A percentile compares a stretch with the other conserved stretches of the same genome.
phyloP scores from a whole-genome alignment of 2,888 invertebrate species.

The Synergus japonicus region DNA sequence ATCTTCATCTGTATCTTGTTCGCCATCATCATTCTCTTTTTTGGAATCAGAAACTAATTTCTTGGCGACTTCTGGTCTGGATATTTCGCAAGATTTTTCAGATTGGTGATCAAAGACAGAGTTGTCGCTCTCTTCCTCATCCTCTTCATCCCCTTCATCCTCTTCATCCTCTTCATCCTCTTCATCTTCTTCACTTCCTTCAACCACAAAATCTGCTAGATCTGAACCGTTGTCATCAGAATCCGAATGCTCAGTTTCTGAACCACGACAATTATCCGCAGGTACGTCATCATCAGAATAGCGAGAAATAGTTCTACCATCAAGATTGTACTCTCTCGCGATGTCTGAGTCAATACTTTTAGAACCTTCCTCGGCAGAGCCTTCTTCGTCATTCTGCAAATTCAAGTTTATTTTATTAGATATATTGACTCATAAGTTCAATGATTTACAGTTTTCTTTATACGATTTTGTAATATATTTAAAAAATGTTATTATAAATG shows the following conservation, averaged over 20 bases:
- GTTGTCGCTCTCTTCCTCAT: slow-evolving; percentile 19
- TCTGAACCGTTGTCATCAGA: slow-evolving; percentile 67
- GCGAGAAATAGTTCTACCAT: slow-evolving; percentile 55
- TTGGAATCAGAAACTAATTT: slow-evolving; percentile 12
- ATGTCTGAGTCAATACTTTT: slow-evolving; percentile 65
- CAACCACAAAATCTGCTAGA: slow-evolving; percentile 66
- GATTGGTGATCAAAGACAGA: background rate
- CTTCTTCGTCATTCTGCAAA: slow-evolving; percentile 40
- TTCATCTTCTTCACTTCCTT: slow-evolving; percentile 61
- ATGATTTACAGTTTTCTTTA: background rate
- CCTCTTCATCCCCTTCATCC: slow-evolving; percentile 48
- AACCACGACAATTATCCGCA: slow-evolving; percentile 68
- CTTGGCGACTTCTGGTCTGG: slow-evolving; percentile 5
- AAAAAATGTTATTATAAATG: background rate
- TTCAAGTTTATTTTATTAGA: background rate
- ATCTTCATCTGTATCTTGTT: background rate
- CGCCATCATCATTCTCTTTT: slow-evolving; percentile 36
- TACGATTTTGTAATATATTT: too few relatives aligned
- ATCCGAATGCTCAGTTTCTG: slow-evolving; percentile 68
- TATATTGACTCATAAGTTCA: background rate
- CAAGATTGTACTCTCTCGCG: slow-evolving; percentile 66
- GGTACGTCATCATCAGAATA: slow-evolving; percentile 68
- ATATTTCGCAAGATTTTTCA: background rate
- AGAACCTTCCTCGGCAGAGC: slow-evolving; percentile 34
- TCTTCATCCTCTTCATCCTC: slow-evolving; percentile 49